Evolutionary conservation across 2,113 vertebrate genomes (phyloP).

Genomic region (Catharus minimus): DNA sequence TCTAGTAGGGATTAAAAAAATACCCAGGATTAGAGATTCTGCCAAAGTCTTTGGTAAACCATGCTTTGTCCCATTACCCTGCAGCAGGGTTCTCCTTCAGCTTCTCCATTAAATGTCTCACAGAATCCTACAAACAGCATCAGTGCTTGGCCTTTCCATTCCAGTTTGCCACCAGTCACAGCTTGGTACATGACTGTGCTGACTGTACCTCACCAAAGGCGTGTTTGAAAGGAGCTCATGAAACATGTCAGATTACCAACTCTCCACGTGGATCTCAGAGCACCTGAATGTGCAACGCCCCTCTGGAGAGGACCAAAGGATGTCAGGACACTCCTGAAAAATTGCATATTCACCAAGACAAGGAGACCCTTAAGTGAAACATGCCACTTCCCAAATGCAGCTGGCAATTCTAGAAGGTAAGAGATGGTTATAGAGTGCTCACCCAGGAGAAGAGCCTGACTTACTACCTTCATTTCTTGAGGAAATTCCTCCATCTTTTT

Average conservation of each 20-base stretch:
- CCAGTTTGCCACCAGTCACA: background rate
- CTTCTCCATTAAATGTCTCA: background rate
- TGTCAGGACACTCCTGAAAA: background rate
- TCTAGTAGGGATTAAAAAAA: background rate
- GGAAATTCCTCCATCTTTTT: background rate
- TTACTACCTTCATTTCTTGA: background rate
- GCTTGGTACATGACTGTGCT: background rate
- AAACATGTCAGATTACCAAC: too few species aligned
- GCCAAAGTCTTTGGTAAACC: background rate
- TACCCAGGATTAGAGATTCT: background rate
- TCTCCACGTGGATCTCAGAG: accelerated
- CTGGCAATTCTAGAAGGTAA: background rate
- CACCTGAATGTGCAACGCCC: background rate
- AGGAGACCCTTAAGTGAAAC: background rate
- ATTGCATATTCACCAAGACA: too few species aligned
- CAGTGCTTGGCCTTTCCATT: background rate
- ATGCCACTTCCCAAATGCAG: background rate
- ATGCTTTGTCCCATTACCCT: background rate
- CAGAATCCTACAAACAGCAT: background rate
- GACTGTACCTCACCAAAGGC: accelerated
- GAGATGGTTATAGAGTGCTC: background rate
- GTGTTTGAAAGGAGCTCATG: background rate
- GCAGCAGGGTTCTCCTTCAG: background rate
- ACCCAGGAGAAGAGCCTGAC: background rate
- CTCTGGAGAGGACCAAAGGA: background rate